Evolutionary conservation across 2,888 invertebrate genomes (phyloP).

Genomic region (Crepidodera aurea): DNA sequence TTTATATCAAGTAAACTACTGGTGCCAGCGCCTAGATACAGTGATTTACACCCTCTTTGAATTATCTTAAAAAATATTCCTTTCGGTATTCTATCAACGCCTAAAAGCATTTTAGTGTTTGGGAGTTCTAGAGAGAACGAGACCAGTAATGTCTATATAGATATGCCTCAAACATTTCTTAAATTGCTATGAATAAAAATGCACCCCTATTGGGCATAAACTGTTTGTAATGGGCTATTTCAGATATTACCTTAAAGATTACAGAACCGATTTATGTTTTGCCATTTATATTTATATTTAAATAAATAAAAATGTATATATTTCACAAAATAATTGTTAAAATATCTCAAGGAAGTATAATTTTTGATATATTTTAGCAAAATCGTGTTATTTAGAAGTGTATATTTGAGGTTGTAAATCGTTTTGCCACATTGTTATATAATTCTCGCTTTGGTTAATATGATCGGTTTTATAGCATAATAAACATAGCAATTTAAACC

Average conservation of each 20-base stretch:
- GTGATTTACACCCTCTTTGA: neutral
- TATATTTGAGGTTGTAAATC: neutral
- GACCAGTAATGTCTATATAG: conserved; percentile 19
- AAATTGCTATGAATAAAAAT: conserved; percentile 44
- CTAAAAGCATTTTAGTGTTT: conserved; percentile 27
- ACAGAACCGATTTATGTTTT: conserved; percentile 9
- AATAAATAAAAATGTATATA: neutral
- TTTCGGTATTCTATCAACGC: neutral
- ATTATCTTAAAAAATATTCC: conserved; percentile 13
- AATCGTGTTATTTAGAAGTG: neutral
- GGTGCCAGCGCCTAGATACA: neutral
- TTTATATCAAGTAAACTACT: too few relatives aligned
- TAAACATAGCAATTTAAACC: conserved; percentile 14
- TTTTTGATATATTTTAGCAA: neutral
- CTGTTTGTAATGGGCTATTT: conserved; percentile 44
- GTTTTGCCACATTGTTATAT: conserved; percentile 1
- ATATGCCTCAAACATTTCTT: conserved; percentile 34
- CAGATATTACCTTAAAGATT: conserved; percentile 27
- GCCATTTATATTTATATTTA: conserved; percentile 9
- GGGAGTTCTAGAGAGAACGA: neutral
- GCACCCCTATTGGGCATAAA: conserved; percentile 46
- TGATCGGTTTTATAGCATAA: conserved; percentile 9
- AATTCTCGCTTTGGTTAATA: conserved; percentile 12
- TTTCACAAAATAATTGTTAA: too few relatives aligned
- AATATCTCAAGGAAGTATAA: too few relatives aligned